These are phyloP conservation scores for Myotis vivesi DNA, from an alignment of 2,797 vertebrate genomes.

Conservation along the genomic window DNA sequence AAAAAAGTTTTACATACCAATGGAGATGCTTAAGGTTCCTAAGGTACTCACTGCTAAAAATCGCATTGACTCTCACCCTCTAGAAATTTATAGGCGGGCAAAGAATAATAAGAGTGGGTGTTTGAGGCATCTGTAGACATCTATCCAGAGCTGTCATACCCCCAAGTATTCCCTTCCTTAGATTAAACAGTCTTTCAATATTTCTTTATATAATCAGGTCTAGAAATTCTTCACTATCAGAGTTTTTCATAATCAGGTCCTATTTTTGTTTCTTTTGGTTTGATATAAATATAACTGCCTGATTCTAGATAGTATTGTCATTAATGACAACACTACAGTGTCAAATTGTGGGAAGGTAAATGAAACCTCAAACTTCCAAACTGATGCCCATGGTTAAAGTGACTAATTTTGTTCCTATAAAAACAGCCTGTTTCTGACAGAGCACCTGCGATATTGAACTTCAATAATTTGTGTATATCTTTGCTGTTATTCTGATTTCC, in stretches of 20 bases:
- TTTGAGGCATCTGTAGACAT: background rate
- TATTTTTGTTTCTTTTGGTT: background rate
- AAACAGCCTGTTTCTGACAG: background rate
- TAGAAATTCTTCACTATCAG: background rate
- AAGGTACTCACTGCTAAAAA: background rate
- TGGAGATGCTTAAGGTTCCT: background rate
- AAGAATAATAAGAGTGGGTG: background rate
- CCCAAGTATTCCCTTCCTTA: background rate
- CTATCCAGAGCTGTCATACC: background rate
- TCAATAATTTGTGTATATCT: background rate
- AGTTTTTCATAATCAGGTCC: background rate
- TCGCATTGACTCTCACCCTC: background rate
- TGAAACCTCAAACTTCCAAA: background rate
- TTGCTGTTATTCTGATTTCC: background rate
- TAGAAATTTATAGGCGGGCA: background rate
- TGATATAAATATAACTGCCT: background rate
- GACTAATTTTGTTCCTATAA: background rate
- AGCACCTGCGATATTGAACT: background rate
- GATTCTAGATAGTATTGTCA: background rate
- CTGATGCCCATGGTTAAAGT: background rate
- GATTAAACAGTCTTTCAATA: background rate
- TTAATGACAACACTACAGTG: background rate
- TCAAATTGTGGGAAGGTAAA: background rate
- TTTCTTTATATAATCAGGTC: background rate
- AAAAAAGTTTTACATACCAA: background rate